Evolutionary conservation across 2,888 invertebrate species (phyloP), one percentile per base, ranked within the genome.

Genomic region (Pyrochroa serraticornis): DNA sequence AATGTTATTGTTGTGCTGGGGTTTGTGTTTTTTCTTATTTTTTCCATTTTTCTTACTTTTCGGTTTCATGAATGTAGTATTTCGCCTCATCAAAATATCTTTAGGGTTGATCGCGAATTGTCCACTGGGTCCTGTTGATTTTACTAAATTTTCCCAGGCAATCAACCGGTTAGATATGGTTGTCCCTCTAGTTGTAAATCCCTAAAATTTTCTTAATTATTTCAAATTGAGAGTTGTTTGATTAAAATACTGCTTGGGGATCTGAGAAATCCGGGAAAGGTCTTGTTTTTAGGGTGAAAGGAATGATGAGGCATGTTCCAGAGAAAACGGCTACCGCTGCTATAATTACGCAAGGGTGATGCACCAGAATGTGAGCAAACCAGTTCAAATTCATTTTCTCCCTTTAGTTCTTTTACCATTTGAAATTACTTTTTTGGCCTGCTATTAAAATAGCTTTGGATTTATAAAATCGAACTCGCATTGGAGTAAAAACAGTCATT

Each of bases 121-220:
- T 46, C 88, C 89, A 47, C 85, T 87, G 50, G 87, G 85, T 67
- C 85, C 83, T 1, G 88, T 89, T 71, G 90, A 88, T 71, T 91
- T 88, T 58, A 90, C 81, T 47, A 96, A 84, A 81, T 95, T 94
- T 70, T 89, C 85, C 92, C 93, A 95, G 30, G 95, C 87, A 39
- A 88, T 88, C 64, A 92, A 82, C 49, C 93, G 85, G 73, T 91
- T 85, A 2, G 93, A 88, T 70, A 96, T 83, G 39, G 83, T 81
- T 1, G 95, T 96, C n/a, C 95, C 95, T 62, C 96, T 85, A 8
- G 95, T 90, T 77, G 95, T 94, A 80, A 96, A 97, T 3, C 96
- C 96, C 87, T 94, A 70, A 46, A n/a, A n/a, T n/a, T n/a, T n/a
- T n/a, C n/a, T 9, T 34, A 32, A 34, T 9, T 12, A 46, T 34